Evolutionary conservation across 2,888 invertebrate species (phyloP), one percentile per base, ranked within the genome.

Genomic region (Tetrapedia diversipes): DNA sequence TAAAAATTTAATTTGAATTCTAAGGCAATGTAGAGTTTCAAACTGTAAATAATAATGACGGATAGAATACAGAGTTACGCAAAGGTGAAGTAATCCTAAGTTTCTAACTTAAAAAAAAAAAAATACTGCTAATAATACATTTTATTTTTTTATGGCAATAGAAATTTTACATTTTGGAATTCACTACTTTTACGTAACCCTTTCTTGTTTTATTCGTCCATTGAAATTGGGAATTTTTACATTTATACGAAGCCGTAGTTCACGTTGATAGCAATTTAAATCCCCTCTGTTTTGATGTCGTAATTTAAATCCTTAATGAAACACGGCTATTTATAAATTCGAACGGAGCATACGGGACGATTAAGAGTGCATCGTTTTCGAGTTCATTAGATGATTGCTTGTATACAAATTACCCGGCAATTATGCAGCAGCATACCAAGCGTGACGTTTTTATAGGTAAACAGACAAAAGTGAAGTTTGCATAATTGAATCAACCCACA

Each of bases 381-480:
- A 61, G 39, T 29, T 54, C 47, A 51, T 70, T 41, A 32, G n/a
- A 65, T 10, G 39, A 65, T 56, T 27, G 24, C 16, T 43, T 34
- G 27, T 70, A 47, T 47, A 61, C 54, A 43, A 72, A 72, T 56
- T 63, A 10, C 56, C n/a, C 22, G 22, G 32, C 49, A 63, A 73
- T 72, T 72, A 73, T 54, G 54, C 54, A 43, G 43, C n/a, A 14
- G 32, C 11, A 29, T 49, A 32, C 22, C 8, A 32, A 47, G 29
- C 57, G 19, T 41, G 66, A 51, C 24, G 39, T 22, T 54, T 41
- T 60, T 34, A 29, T 19, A 27, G 41, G 19, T 34, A 32, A 6
- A n/a, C 47, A 2, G 41, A 19, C 11, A n/a, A 45, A 70, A 69
- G 59, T 69, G 11, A 49, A 29, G 45, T 53, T 70, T 70, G n/a